Base-by-base conservation (phyloP, 2,888 invertebrate genomes). In the Elgonia sp. region DNA sequence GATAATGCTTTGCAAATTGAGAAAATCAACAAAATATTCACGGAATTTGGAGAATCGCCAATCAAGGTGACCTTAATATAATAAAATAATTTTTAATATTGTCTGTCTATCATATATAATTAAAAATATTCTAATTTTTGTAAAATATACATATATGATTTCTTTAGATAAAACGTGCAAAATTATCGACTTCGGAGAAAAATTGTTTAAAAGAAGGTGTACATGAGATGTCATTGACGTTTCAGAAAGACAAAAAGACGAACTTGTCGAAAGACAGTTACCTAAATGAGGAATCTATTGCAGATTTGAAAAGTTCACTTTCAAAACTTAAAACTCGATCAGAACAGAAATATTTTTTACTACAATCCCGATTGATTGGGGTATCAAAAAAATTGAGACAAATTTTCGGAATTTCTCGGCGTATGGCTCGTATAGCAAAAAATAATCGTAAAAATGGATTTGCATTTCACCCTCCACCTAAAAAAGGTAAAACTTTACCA, bases 391-490 rank as follows among this genome's bases (percentile, higher is more conserved):
- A 62, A 76, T 76, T n/a, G 20, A 42, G 46, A 50, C n/a, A 62
- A 3, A 18, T 37, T 12, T 76, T 76, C 12, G 18, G 63, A 16
- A 37, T 62, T 12, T 62, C 75, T 46, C 14, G 63, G 46, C 16
- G 75, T 46, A 10, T 76, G 8, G 63, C 75, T 7, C 46, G 50
- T 0, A 62, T 62, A 21, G 62, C 62, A 46, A 76, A 69, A 20
- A 72, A 84, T 55, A 37, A 40, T 14, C 62, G 70, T 46, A 50
- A 72, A 72, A 77, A 55, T 8, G 79, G 70, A 18, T 80, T 80
- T 65, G 75, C 40, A 39, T 14, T 63, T 14, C 75, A 37, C 37
- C 73, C 65, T 14, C 6, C 42, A n/a, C 42, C 40, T 37, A 75
- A 80, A 73, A 37, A 40, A 65, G 75, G 83, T 6, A 40, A 67